These are phyloP conservation scores for Rutilus rutilus DNA, from an alignment of 2,113 vertebrate species.

Conservation along the genomic window DNA sequence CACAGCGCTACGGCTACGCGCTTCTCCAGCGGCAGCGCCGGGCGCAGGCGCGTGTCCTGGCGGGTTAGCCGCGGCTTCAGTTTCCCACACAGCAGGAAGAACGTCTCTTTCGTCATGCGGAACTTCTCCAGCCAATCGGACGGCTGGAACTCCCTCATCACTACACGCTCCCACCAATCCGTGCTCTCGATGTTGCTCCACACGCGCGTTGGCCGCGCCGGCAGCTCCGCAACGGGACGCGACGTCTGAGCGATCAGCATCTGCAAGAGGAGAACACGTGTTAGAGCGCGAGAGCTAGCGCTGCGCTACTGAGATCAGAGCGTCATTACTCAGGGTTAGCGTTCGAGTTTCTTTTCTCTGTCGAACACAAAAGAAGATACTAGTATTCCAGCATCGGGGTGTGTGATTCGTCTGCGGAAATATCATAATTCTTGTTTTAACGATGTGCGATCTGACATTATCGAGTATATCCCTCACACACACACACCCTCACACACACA, in stretches of 20 bases:
- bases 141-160: conserved; percentile 77
- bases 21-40: conserved; percentile 79
- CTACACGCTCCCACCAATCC: conserved; percentile 81
- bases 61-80: conserved; percentile 76
- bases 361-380: too few relatives aligned
- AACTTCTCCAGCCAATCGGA: conserved; percentile 81
- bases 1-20: conserved; percentile 79
- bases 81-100: conserved; percentile 75
- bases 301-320: too few relatives aligned
- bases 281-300: too few relatives aligned
- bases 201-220: conserved; percentile 65
- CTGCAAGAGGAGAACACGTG: conserved; percentile 50
- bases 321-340: too few relatives aligned
- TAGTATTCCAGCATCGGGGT: too few relatives aligned
- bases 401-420: too few relatives aligned
- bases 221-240: conserved; percentile 58
- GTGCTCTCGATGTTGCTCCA: conserved; percentile 76
- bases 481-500: too few relatives aligned
- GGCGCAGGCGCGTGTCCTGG: conserved; percentile 77
- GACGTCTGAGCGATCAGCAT: conserved; percentile 71
- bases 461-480: too few relatives aligned
- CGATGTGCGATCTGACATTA: too few relatives aligned
- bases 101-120: conserved; percentile 78
- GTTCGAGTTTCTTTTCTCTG: too few relatives aligned
- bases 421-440: too few relatives aligned